Conservation (phyloP, 2,888 invertebrate species). For the Drosophila parthenogenetica region DNA sequence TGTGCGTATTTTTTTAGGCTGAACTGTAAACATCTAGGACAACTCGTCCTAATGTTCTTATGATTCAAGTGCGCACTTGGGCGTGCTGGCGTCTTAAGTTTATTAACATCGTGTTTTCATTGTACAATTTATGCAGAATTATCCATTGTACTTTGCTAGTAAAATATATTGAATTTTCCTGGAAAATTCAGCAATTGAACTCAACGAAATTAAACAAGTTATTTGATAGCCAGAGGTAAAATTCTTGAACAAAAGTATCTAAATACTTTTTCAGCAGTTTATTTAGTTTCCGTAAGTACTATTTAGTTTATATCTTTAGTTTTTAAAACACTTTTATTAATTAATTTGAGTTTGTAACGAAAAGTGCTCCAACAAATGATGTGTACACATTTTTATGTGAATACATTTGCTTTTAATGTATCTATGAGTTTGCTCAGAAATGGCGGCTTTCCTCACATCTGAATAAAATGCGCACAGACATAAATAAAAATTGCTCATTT, state of each 20-base stretch:
- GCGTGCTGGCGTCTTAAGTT: constrained; percentile 75
- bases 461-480: constrained; percentile 51
- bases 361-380: too few relatives aligned
- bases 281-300: too few relatives aligned
- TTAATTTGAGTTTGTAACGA: too few relatives aligned
- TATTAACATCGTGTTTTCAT: constrained; percentile 54
- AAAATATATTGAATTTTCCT: constrained; percentile 2
- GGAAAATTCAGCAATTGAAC: background rate
- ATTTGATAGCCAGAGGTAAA: too few relatives aligned
- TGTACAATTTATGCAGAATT: constrained; percentile 24
- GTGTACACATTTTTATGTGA: background rate
- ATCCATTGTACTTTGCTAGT: constrained; percentile 14
- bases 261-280: too few relatives aligned
- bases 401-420: constrained; percentile 2
- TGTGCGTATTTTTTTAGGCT: constrained; percentile 46
- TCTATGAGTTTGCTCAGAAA: constrained; percentile 23
- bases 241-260: too few relatives aligned
- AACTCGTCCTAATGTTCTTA: constrained; percentile 63
- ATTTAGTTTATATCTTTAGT: too few relatives aligned
- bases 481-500: constrained; percentile 77
- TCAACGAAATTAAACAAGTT: background rate
- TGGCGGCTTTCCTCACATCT: constrained; percentile 48
- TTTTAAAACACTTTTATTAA: too few relatives aligned
- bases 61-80: constrained; percentile 64
- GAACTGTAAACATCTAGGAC: constrained; percentile 48